phyloP scores from a whole-genome alignment of 2,888 invertebrate species.

The Ophioninae sp. region DNA sequence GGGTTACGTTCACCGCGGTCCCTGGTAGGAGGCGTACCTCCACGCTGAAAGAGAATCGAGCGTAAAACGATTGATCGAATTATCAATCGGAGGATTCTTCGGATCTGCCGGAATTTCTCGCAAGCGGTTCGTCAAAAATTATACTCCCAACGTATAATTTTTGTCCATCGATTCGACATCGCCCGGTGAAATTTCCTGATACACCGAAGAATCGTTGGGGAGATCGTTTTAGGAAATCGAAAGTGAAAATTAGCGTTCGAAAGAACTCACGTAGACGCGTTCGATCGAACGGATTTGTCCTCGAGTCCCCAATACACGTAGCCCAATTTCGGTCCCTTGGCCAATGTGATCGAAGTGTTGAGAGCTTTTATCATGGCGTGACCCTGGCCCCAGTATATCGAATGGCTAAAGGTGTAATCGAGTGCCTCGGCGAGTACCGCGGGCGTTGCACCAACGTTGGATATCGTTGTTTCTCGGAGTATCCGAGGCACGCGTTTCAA shows the following conservation, averaged over 20 bases:
- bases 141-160: too few relatives aligned
- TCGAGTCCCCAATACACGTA: constrained; percentile 88
- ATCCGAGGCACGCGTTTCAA: constrained; percentile 75
- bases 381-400: constrained; percentile 90
- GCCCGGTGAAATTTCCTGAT: too few relatives aligned
- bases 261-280: constrained; percentile 80
- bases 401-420: constrained; percentile 87
- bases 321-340: constrained; percentile 83
- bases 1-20: constrained; percentile 91
- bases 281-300: constrained; percentile 83
- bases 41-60: constrained; percentile 79
- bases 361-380: constrained; percentile 88
- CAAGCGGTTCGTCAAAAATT: too few relatives aligned
- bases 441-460: constrained; percentile 82
- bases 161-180: too few relatives aligned
- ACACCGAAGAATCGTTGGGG: too few relatives aligned
- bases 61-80: neutral
- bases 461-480: constrained; percentile 80
- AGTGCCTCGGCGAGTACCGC: constrained; percentile 88
- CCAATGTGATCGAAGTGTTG: constrained; percentile 85
- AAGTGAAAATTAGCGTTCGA: neutral
- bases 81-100: neutral
- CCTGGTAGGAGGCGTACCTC: constrained; percentile 88
- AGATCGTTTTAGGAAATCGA: too few relatives aligned
- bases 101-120: constrained; percentile 13